Percentiles rank a stretch among this genome's conserved stretches.
Conservation (phyloP, 2,888 invertebrate species). For the Ophion slaviceki region DNA sequence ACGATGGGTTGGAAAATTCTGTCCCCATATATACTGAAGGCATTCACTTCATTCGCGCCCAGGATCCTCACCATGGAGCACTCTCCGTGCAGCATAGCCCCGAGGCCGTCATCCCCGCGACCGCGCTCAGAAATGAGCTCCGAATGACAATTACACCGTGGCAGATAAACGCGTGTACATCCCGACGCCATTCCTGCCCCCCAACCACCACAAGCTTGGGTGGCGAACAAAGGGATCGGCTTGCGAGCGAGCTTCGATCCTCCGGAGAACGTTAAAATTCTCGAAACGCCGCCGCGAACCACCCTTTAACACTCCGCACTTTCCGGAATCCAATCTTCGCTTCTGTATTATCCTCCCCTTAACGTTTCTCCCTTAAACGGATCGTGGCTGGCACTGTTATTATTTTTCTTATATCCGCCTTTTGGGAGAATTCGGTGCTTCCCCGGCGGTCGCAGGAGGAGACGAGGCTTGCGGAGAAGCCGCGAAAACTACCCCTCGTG, state of each 20-base stretch:
- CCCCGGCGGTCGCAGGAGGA: no score
- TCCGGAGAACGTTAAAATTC: slow-evolving; percentile 70
- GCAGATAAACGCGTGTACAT: slow-evolving; percentile 67
- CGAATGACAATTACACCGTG: slow-evolving; percentile 80
- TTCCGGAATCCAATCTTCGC: background rate
- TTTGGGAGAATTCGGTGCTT: no score
- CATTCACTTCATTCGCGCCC: background rate
- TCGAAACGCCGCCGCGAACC: slow-evolving; percentile 38
- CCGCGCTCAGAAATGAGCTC: slow-evolving; percentile 74
- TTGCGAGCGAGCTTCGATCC: slow-evolving; percentile 28
- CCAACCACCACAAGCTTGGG: slow-evolving; percentile 20
- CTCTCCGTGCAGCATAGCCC: slow-evolving; percentile 12
- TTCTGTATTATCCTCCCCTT: no score
- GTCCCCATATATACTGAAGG: no score
- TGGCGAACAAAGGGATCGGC: slow-evolving; percentile 6
- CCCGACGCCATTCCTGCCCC: slow-evolving; percentile 21
- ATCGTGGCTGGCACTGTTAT: no score
- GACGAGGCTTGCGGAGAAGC: no score
- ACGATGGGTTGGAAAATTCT: no score
- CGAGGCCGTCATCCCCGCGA: slow-evolving; percentile 1
- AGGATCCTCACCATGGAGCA: slow-evolving; percentile 48
- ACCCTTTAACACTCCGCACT: background rate
- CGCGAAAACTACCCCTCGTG: no score
- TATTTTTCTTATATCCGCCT: no score
- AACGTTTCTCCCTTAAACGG: background rate